These are phyloP conservation scores for Sebastes nivosus DNA, from an alignment of 2,797 vertebrate genomes.

Conservation along the genomic window DNA sequence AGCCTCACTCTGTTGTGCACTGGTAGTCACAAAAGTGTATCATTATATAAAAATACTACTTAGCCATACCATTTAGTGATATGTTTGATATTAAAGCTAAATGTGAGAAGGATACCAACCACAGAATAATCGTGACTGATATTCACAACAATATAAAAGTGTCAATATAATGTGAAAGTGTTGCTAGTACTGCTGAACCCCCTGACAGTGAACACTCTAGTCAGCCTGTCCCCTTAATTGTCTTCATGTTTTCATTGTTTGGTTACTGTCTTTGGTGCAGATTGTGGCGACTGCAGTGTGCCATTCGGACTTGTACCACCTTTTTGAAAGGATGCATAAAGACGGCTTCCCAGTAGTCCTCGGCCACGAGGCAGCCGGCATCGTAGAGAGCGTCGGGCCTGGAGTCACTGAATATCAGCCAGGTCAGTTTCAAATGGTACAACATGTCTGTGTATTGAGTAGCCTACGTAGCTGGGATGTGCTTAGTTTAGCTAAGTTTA, in stretches of 20 bases:
- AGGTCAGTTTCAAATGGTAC: conserved; percentile 61
- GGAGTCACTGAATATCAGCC: conserved; percentile 80
- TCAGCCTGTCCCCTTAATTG: too few species aligned
- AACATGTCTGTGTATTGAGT: too few species aligned
- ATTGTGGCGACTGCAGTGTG: conserved; percentile 80
- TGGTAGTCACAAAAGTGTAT: too few species aligned
- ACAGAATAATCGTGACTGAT: neutral
- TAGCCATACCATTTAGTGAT: too few species aligned
- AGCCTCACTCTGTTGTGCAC: too few species aligned
- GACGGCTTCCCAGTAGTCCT: conserved; percentile 77
- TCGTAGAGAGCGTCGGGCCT: conserved; percentile 82
- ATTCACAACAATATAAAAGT: neutral
- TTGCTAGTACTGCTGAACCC: neutral
- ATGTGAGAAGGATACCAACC: neutral
- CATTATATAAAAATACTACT: too few species aligned
- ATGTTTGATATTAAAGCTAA: too few species aligned
- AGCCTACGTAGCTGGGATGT: too few species aligned
- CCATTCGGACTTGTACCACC: conserved; percentile 79
- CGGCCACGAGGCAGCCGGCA: conserved; percentile 81
- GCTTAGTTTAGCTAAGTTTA: too few species aligned
- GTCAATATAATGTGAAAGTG: too few species aligned
- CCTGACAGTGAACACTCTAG: neutral
- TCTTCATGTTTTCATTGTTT: neutral
- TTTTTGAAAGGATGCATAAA: conserved; percentile 61
- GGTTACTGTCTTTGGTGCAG: conserved; percentile 44